phyloP scores from a whole-genome alignment of 2,113 vertebrate genomes.

The Apeltes quadracus region DNA sequence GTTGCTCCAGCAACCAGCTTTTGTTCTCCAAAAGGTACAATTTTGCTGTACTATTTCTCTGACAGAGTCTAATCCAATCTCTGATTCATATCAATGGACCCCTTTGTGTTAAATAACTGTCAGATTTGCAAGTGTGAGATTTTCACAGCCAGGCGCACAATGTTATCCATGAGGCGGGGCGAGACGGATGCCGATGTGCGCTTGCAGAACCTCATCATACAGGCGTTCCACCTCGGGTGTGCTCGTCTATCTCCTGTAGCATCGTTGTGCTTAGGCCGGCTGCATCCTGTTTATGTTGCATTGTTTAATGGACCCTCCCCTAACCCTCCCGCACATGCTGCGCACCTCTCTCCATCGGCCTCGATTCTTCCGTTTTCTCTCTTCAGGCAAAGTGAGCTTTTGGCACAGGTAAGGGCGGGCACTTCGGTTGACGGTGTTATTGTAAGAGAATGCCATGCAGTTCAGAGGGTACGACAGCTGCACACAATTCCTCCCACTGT shows the following conservation, averaged over 20 bases:
- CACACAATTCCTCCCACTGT: conserved; percentile 20
- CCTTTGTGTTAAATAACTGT: conserved; percentile 51
- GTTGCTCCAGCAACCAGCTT: background rate
- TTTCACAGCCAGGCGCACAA: conserved; percentile 37
- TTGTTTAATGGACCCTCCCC: conserved; percentile 40
- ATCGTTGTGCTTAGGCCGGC: conserved; percentile 49
- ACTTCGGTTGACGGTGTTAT: conserved; percentile 23
- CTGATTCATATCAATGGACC: conserved; percentile 43
- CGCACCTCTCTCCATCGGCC: conserved; percentile 37
- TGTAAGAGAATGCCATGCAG: conserved; percentile 18
- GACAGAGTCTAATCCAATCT: conserved; percentile 34
- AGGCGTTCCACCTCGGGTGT: conserved; percentile 60
- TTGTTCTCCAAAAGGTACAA: conserved; percentile 18
- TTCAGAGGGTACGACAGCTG: conserved; percentile 46
- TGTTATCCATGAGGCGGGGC: conserved; percentile 35
- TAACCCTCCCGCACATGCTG: background rate
- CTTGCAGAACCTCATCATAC: conserved; percentile 66
- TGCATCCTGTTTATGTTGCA: conserved; percentile 56
- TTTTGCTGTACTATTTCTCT: conserved; percentile 2
- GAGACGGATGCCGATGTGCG: conserved; percentile 49
- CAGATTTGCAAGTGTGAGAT: conserved; percentile 40
- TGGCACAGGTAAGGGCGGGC: conserved; percentile 27
- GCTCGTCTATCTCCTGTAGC: conserved; percentile 47
- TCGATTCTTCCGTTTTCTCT: conserved; percentile 42
- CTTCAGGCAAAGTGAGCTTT: conserved; percentile 35